Conservation (phyloP, 2,113 vertebrate genomes). For the Xenopus borealis region DNA sequence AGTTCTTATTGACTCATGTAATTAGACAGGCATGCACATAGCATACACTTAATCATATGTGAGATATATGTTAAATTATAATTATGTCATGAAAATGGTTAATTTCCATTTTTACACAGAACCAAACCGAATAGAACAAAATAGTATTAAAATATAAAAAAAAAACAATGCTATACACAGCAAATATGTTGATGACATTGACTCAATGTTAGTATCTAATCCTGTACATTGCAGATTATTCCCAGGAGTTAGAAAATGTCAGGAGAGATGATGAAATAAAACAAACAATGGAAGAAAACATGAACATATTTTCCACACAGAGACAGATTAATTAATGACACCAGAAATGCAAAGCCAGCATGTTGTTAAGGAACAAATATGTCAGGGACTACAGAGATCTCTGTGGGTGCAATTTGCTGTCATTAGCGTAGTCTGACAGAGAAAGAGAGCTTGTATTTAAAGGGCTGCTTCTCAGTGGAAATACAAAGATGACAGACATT, state of each 20-base stretch:
- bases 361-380: constrained; percentile 24
- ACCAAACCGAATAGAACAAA: background rate
- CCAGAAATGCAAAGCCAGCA: constrained; percentile 1
- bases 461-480: no score
- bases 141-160: background rate
- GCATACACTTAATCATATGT: no score
- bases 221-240: constrained; percentile 10
- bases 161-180: background rate
- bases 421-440: no score
- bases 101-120: background rate
- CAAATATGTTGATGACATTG: constrained; percentile 13
- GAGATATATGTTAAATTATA: no score
- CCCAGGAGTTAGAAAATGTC: constrained; percentile 13
- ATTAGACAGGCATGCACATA: no score
- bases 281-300: constrained; percentile 27
- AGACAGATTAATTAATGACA: constrained; percentile 35
- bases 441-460: no score
- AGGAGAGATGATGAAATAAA: constrained; percentile 32
- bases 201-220: background rate
- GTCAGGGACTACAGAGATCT: constrained; percentile 12
- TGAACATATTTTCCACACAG: constrained; percentile 13
- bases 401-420: constrained; percentile 3
- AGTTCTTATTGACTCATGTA: background rate
- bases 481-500: no score
- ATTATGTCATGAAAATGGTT: no score